Evolutionary conservation across 2,888 invertebrate genomes (phyloP), one percentile per base, ranked within the genome.

Genomic region (Drosophila merina): DNA sequence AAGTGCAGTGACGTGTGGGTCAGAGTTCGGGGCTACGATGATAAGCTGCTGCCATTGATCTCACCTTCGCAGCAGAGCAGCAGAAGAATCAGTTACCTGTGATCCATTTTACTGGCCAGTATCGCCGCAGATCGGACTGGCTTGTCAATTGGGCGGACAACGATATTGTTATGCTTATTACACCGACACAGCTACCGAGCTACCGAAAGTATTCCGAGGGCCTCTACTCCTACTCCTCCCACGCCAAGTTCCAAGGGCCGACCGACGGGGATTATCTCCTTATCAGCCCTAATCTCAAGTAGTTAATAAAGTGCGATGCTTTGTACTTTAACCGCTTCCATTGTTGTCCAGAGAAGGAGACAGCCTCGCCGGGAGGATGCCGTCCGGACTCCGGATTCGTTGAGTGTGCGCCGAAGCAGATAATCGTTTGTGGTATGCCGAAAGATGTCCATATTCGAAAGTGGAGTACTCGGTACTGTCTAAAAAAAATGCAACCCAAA

Each of bases 241-340:
- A 20, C 44, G 44, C 55, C 76, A 75, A 76, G 73, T 73, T 74
- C 67, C 40, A 72, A 76, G 55, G 72, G 79, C 88, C 86, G 86
- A 76, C 83, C 79, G 74, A 72, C 69, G 62, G 66, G 81, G 89
- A 90, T 90, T 90, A 90, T 89, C 90, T 89, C 84, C 86, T 90
- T 90, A 90, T 90, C 89, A 89, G 90, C 74, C 82, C 77, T 90
- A 90, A 90, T 90, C 89, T 90, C 90, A 90, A 90, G 90, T 90
- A 90, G 89, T 90, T 90, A 89, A 90, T 90, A 90, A 89, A 90
- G 90, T 90, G 90, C 89, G 79, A 86, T 83, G 84, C 87, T 90
- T 90, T 90, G 90, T 90, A 83, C 83, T 89, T 80, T 75, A 76
- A 77, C 89, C 89, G 89, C 83, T 77, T 59, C 72, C 74, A 81